Base-by-base conservation (phyloP, 1,140 invertebrate species). In the Scylla paramamosain region DNA sequence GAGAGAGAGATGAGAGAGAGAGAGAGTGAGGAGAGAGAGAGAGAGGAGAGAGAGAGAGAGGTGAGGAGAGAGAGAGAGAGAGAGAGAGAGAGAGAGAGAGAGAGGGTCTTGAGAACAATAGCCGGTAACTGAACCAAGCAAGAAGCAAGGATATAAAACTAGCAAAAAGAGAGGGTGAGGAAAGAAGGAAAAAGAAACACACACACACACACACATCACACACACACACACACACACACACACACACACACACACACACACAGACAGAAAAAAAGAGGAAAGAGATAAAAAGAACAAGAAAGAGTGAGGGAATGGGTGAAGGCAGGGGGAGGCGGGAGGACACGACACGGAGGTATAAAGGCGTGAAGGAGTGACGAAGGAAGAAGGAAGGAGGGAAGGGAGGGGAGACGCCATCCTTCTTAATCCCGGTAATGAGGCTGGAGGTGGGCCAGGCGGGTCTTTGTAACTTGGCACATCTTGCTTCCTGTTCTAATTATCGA, bases 401-500 rank as follows among this genome's bases (percentile, higher is more conserved):
- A 20, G n/a, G 67, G 59, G 29, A 90, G 82, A 94, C 31, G 89
- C 87, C 88, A 94, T 94, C 87, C 93, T 94, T 94, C 93, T 90
- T 94, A 94, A 94, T 94, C 87, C 67, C 39, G 87, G 32, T 82
- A 94, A 94, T 94, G 93, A 94, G 93, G 25, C 67, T 45, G 90
- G 87, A 90, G 45, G 93, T 90, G 93, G 87, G 87, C 20, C 67
- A 20, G n/a, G 67, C 67, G 67, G 67, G 93, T 94, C 93, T 94
- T 94, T 94, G 93, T 94, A 94, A 94, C 87, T 94, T 94, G 93
- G 93, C 82, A 88, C 93, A 94, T 94, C 93, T 94, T 94, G 87
- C 93, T 94, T 94, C 93, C 93, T 94, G 93, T 91, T 95, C 82
- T 95, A 95, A 95, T 95, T 95, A 95, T 95, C 94, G 94, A 95